phyloP scores from a whole-genome alignment of 2,113 vertebrate species.

The Oxyura jamaicensis region DNA sequence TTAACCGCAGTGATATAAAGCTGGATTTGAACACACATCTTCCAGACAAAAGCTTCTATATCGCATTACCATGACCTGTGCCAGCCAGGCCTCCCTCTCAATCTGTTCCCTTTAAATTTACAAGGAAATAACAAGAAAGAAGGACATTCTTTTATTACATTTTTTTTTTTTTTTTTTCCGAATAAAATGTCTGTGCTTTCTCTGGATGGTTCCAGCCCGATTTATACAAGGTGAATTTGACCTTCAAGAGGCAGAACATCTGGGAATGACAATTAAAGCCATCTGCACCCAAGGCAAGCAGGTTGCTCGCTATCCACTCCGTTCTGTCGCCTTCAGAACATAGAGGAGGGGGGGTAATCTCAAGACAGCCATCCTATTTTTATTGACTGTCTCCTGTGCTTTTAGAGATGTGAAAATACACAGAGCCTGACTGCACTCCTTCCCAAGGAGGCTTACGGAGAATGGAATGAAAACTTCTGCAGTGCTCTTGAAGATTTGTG shows the following conservation, averaged over 20 bases:
- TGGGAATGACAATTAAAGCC: constrained; percentile 79
- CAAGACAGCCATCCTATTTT: constrained; percentile 73
- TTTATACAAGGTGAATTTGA: constrained; percentile 79
- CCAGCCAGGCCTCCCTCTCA: constrained; percentile 42
- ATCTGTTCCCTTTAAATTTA: constrained; percentile 68
- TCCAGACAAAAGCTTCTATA: constrained; percentile 49
- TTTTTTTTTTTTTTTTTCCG: constrained; percentile 53
- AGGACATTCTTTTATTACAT: constrained; percentile 69
- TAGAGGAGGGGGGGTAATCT: constrained; percentile 57
- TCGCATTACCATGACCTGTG: constrained; percentile 30
- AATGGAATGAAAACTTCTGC: background rate
- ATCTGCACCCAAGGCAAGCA: constrained; percentile 76
- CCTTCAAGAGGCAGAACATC: constrained; percentile 78
- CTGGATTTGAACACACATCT: background rate
- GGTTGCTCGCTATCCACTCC: constrained; percentile 69
- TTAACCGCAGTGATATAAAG: background rate
- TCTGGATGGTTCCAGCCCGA: constrained; percentile 69
- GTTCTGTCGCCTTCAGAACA: constrained; percentile 69
- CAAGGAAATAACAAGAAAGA: constrained; percentile 67
- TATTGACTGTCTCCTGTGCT: constrained; percentile 65
- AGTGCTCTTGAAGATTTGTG: background rate
- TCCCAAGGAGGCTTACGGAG: background rate
- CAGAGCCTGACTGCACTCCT: constrained; percentile 34
- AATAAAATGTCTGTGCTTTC: constrained; percentile 69
- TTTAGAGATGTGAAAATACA: constrained; percentile 64